These are phyloP conservation scores for Xylophagus ater DNA, from an alignment of 2,888 invertebrate genomes.

Conservation along the genomic window DNA sequence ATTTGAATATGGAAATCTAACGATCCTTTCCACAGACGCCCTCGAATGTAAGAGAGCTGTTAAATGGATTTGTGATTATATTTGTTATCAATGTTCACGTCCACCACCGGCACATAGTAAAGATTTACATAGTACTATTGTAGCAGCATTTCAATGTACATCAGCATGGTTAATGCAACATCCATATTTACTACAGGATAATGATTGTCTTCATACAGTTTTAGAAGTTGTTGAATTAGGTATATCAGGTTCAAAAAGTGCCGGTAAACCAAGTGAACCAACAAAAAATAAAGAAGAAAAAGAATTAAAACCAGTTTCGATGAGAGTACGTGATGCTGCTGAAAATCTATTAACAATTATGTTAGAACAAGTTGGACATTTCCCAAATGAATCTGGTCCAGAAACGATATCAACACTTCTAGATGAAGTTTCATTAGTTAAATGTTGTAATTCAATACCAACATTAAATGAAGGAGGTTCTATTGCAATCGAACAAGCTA, in stretches of 20 bases:
- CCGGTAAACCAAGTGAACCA: slow-evolving; percentile 76
- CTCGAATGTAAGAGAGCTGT: slow-evolving; percentile 85
- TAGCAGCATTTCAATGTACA: slow-evolving; percentile 84
- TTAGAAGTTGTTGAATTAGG: slow-evolving; percentile 96
- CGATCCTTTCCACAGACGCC: slow-evolving; percentile 55
- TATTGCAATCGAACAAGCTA: slow-evolving; percentile 43
- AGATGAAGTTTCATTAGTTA: slow-evolving; percentile 74
- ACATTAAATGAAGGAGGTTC: slow-evolving; percentile 19
- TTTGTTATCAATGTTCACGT: slow-evolving; percentile 86
- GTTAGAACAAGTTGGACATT: slow-evolving; percentile 80
- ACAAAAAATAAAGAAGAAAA: slow-evolving; percentile 92
- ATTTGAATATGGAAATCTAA: slow-evolving; percentile 38
- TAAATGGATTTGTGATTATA: slow-evolving; percentile 97
- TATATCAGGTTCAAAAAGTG: slow-evolving; percentile 87
- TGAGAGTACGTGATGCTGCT: slow-evolving; percentile 95
- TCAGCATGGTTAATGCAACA: slow-evolving; percentile 88
- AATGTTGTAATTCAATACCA: slow-evolving; percentile 58
- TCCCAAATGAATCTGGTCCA: slow-evolving; percentile 72
- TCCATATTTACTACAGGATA: slow-evolving; percentile 79
- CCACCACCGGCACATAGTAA: slow-evolving; percentile 90
- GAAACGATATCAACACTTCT: slow-evolving; percentile 76
- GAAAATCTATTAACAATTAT: slow-evolving; percentile 86
- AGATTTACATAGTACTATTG: slow-evolving; percentile 88
- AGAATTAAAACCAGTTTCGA: slow-evolving; percentile 91
- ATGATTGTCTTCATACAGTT: slow-evolving; percentile 84